Evolutionary conservation across 92 coral and sea anemone species (phyloP), one percentile per base, ranked within the genome.

Genomic region (Blastomussa wellsi): DNA sequence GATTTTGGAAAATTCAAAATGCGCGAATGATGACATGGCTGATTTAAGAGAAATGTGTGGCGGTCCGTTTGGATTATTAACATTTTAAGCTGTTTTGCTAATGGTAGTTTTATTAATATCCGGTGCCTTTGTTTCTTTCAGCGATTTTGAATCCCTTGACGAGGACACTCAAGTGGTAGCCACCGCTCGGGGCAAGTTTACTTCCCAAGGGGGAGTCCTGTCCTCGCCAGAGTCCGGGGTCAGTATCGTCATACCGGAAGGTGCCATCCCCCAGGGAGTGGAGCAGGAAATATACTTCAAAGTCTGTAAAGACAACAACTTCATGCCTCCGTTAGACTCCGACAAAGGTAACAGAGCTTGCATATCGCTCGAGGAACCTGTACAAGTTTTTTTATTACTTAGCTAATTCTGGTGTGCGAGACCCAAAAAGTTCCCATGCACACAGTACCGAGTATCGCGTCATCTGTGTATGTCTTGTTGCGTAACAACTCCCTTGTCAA

Each of bases 211-310:
- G 52, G 99, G 99, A 70, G 92, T 88, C 84, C 87, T 97, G 60
- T 91, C 98, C 15, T 95, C 99, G 24, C 93, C 95, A 28, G 98
- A 94, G 81, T 91, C 99, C 15, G 99, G 99, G 68, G 99, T 97
- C 83, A 97, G 99, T 85, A 97, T 97, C 79, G 90, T 87, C 72
- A 94, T 97, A 59, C 99, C 99, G 31, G 93, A 92, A 67, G 99
- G 99, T 32, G 99, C 99, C 38, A 97, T 97, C 72, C 98, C 98
- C 38, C 41, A 82, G 49, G 97, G 97, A 38, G 76, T 85, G 57
- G 98, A 97, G 71, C 99, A 97, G 83, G 99, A 97, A 88, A 95
- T 97, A 37, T 97, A 97, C 92, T 97, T 97, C 86, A 97, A 97
- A 87, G 99, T 97, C 76, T 95, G 99, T 81, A 97, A 93, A 65